Percentiles rank a stretch among this genome's conserved stretches.
Evolutionary conservation across 1,140 invertebrate species (phyloP).

Genomic region (Oncopodura yosiiana): DNA sequence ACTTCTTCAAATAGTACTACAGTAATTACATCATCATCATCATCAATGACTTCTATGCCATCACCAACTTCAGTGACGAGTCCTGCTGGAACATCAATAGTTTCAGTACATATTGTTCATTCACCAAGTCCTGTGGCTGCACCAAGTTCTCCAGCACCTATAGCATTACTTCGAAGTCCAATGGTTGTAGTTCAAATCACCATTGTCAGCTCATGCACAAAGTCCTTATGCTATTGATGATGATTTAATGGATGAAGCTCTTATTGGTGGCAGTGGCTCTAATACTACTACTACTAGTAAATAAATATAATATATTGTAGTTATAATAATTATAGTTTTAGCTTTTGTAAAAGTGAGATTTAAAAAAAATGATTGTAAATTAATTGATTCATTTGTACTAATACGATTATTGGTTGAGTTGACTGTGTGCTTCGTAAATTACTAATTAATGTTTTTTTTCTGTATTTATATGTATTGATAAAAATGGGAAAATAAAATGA

Average conservation of each 20-base stretch:
- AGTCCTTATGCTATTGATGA: constrained; percentile 75
- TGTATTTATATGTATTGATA: no score
- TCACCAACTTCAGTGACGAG: constrained; percentile 4
- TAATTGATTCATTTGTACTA: no score
- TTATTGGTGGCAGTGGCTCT: no score
- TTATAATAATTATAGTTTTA: no score
- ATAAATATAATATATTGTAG: no score
- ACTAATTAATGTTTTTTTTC: no score
- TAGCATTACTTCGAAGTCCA: constrained; percentile 44
- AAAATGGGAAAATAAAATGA: no score
- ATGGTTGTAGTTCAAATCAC: constrained; percentile 53
- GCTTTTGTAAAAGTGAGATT: no score
- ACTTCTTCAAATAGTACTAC: constrained; percentile 2
- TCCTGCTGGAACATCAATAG: constrained; percentile 4
- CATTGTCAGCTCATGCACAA: constrained; percentile 55
- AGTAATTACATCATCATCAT: constrained; percentile 22
- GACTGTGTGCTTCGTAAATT: no score
- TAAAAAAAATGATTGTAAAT: no score
- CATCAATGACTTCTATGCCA: constrained; percentile 7
- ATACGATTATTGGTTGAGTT: no score
- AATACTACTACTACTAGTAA: no score
- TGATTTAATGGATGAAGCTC: constrained; percentile 77
- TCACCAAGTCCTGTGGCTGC: constrained; percentile 54
- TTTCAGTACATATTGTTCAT: constrained; percentile 63
- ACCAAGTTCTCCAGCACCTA: constrained; percentile 21